phyloP scores from a whole-genome alignment of 2,888 invertebrate genomes.

The Myopa tessellatipennis region DNA sequence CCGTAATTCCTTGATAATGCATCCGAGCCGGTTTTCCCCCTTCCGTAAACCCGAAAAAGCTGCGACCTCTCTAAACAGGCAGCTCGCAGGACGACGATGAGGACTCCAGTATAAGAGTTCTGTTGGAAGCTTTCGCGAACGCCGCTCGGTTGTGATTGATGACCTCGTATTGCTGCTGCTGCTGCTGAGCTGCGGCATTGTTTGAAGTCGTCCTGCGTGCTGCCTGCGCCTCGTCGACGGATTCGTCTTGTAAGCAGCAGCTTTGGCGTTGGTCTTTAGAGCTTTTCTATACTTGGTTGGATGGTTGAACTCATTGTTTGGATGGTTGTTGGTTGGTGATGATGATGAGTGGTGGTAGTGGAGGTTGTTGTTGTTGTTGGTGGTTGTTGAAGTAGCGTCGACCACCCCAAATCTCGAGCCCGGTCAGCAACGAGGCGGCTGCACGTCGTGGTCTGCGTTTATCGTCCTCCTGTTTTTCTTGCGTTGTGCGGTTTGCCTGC shows the following conservation, averaged over 20 bases:
- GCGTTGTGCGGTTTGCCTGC: background rate
- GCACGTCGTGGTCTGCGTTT: background rate
- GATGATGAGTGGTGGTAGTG: too few species aligned
- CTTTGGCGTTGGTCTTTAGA: background rate
- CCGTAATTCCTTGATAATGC: background rate
- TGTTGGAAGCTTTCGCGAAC: background rate
- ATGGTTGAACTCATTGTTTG: too few species aligned
- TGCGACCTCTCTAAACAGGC: too few species aligned
- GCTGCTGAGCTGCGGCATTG: background rate
- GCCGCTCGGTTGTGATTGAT: background rate
- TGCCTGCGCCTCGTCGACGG: background rate
- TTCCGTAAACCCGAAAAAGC: background rate
- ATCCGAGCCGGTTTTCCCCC: background rate
- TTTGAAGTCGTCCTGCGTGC: background rate
- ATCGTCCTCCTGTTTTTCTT: background rate
- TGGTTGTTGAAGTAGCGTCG: background rate
- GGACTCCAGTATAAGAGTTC: constrained; percentile 11
- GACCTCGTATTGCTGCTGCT: constrained; percentile 19
- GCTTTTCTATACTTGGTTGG: constrained; percentile 1
- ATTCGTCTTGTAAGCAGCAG: background rate
- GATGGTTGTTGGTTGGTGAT: too few species aligned
- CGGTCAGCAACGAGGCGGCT: constrained; percentile 19
- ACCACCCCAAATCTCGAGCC: background rate
- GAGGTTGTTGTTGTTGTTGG: background rate
- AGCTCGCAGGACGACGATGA: too few species aligned